Base-by-base conservation (phyloP, 2,888 invertebrate genomes). In the Maniola hyperantus region DNA sequence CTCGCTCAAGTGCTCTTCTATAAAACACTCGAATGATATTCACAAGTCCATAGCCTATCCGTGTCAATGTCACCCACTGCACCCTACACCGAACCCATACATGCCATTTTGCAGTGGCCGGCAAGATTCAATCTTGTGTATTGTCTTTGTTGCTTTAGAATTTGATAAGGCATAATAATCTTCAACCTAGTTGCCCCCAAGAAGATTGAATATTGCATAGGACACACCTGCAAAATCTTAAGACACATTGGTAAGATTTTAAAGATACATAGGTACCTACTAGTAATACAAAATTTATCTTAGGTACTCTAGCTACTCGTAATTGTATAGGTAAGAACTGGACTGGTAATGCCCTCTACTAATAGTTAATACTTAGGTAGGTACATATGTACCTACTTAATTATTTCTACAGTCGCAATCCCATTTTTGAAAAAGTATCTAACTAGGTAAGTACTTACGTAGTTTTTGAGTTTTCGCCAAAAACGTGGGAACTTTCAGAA, bases 1-100 rank as follows among this genome's bases (percentile, higher is more conserved):
- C 71, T 81, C 88, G 82, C 63, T 76, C 59, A 74, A 89, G 88
- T 75, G 86, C 84, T 69, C 87, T 88, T 69, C 87, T 88, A 71
- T 75, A 74, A 73, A 77, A 83, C 82, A 78, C 86, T 87, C 77
- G 77, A 85, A 80, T 77, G 75, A 74, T 77, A 77, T 69, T 66
- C 63, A 66, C 51, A 72, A 74, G 70, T 74, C 72, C 72, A 70
- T 73, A 67, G 67, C 55, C 59, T 61, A 64, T 60, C 58, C 64
- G 62, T 72, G 70, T 66, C 70, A 70, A 68, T 70, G 70, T 70
- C 68, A 67, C 11, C 42, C 76, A 76, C 50, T 61, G 71, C 65
- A 80, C 74, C 79, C 72, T 77, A 71, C 74, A 76, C 79, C 73
- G 36, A 57, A 60, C 61, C 33, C 8, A 33, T 68, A 71, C 48